Conservation (phyloP, 1,140 invertebrate genomes). For the Ctenoplectra terminalis region DNA sequence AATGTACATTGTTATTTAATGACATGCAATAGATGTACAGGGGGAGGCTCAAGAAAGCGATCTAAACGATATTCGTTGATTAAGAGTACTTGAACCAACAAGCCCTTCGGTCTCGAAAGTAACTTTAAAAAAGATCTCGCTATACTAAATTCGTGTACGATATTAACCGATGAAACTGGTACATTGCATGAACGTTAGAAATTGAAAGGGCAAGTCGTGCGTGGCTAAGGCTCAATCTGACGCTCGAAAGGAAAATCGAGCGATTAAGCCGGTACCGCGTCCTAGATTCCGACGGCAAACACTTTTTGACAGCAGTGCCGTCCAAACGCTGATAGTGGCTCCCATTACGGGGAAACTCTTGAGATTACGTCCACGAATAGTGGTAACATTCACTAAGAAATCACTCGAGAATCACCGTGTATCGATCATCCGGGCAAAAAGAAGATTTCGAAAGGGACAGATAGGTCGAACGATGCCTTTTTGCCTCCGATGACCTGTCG, state of each 20-base stretch:
- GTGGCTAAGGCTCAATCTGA: background rate
- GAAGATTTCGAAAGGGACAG: slow-evolving; percentile 1
- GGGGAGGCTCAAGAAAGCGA: slow-evolving; percentile 25
- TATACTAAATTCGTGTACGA: background rate
- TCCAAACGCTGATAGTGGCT: slow-evolving; percentile 14
- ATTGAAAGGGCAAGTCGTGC: background rate
- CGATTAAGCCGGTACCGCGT: slow-evolving; percentile 53
- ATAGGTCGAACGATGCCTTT: slow-evolving; percentile 10
- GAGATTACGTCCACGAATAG: background rate
- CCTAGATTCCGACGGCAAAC: slow-evolving; percentile 42
- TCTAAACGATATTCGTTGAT: slow-evolving; percentile 32
- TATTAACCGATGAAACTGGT: background rate
- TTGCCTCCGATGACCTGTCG: slow-evolving; percentile 32
- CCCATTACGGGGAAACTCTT: background rate
- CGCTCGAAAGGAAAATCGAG: slow-evolving; percentile 42
- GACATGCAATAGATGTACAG: background rate
- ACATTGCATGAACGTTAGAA: background rate
- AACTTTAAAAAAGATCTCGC: background rate
- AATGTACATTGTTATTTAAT: slow-evolving; percentile 17
- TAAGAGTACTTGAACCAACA: slow-evolving; percentile 30
- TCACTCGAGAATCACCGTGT: slow-evolving; percentile 1
- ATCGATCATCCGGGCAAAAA: slow-evolving; percentile 21
- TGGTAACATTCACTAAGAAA: background rate
- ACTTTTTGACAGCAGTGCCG: slow-evolving; percentile 57
- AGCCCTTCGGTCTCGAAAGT: background rate